phyloP scores from a whole-genome alignment of 1,140 invertebrate genomes.

The Drosophila littoralis region DNA sequence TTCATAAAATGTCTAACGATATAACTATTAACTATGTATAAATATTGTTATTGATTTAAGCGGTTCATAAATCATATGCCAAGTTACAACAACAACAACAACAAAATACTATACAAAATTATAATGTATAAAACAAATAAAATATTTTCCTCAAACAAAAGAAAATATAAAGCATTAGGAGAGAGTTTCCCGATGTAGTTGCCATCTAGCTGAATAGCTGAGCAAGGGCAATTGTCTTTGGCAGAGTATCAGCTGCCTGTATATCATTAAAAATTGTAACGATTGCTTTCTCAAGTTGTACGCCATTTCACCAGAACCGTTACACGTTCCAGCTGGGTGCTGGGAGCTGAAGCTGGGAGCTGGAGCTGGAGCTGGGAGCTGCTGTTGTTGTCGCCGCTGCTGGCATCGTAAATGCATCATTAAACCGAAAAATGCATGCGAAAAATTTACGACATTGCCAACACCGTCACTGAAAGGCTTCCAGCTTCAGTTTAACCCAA shows the following conservation, averaged over 20 bases:
- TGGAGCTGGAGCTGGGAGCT: conserved; percentile 11
- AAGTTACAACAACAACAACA: conserved; percentile 30
- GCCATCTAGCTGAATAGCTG: conserved; percentile 1
- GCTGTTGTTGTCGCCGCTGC: conserved; percentile 71
- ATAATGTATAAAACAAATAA: conserved; percentile 61
- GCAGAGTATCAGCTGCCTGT: conserved; percentile 63
- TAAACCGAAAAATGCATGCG: conserved; percentile 84
- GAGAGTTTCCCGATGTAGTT: not conserved
- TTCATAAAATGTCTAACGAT: conserved; percentile 52
- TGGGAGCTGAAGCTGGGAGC: conserved; percentile 32
- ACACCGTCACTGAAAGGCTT: conserved; percentile 65
- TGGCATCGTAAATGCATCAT: conserved; percentile 84
- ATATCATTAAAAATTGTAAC: conserved; percentile 80
- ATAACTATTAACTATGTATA: conserved; percentile 55
- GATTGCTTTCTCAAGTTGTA: conserved; percentile 80
- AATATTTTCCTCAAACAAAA: conserved; percentile 72
- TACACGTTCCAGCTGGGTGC: conserved; percentile 38
- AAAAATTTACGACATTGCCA: conserved; percentile 82
- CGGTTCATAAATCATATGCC: conserved; percentile 53
- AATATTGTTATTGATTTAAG: conserved; percentile 73
- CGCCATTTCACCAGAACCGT: conserved; percentile 59
- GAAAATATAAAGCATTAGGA: conserved; percentile 1
- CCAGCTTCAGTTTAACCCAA: conserved; percentile 21
- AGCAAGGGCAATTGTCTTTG: not conserved
- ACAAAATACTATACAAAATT: conserved; percentile 44